Base-by-base conservation (phyloP, 2,888 invertebrate species). In the Leptura quadrifasciata region DNA sequence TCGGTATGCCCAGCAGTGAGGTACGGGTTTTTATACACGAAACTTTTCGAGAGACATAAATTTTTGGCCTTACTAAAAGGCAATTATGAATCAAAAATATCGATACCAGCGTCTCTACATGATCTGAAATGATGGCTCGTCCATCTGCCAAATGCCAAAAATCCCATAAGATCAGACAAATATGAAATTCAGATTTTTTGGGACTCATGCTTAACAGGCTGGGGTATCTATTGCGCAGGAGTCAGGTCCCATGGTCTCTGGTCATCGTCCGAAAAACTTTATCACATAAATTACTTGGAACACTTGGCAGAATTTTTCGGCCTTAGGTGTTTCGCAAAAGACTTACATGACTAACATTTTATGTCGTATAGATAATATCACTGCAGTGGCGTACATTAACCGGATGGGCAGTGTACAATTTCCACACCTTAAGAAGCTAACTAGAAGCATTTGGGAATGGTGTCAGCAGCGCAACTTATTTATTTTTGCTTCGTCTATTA, bases 401-500 rank as follows among this genome's bases (percentile, higher is more conserved):
- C 15, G 65, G 17, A 79, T 79, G 76, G 79, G 79, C 2, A 35
- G 72, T 18, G 47, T 75, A 12, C 67, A 47, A 17, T 69, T 24
- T 60, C 35, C 57, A n/a, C 15, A 70, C 3, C 27, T 79, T 15
- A 76, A 76, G 20, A 27, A n/a, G 1, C 0, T 74, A 12, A 17
- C 60, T 17, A 18, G 58, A n/a, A 54, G 10, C 4, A 74, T 76
- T n/a, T 76, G 72, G 76, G 47, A 76, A 21, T 76, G 78, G 78
- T 76, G 78, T 54, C 71, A 78, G 39, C 18, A 61, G 9, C 15
- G 67, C 6, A n/a, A 67, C 15, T 21, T 78, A 10, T 78, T 21
- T 9, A 61, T 79, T 24, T 70, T 67, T 60, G 79, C 77, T 3
- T 75, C 75, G 0, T 79, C 72, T 35, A 79, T 76, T n/a, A 72